phyloP scores from a whole-genome alignment of 2,888 invertebrate species.

The Plebejus anna region DNA sequence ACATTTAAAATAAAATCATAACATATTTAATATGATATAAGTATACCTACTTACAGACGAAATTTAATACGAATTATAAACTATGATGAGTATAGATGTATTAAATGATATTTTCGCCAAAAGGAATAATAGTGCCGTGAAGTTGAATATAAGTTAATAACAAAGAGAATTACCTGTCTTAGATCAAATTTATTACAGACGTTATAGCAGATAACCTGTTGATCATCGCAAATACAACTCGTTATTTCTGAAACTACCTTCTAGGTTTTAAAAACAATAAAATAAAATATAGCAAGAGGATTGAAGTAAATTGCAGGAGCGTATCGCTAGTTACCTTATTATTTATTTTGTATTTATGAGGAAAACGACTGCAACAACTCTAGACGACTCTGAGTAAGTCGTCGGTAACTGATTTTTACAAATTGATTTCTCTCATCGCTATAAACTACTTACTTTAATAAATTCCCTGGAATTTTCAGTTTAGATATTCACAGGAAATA shows the following conservation, averaged over 20 bases:
- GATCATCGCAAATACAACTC: not conserved
- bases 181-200: no score
- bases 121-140: no score
- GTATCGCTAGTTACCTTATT: slow-evolving; percentile 7
- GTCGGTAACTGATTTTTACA: slow-evolving; percentile 10
- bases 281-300: not conserved
- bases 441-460: slow-evolving; percentile 4
- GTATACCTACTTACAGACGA: no score
- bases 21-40: no score
- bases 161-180: no score
- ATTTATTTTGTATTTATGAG: slow-evolving; percentile 9
- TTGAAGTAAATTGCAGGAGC: not conserved
- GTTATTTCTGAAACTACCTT: not conserved
- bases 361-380: slow-evolving; percentile 12
- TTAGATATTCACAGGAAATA: slow-evolving; percentile 18
- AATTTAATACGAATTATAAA: no score
- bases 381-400: not conserved
- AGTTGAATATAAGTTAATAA: no score
- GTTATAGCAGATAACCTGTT: no score
- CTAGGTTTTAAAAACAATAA: not conserved
- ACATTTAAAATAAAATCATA: no score
- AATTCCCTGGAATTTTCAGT: not conserved
- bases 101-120: no score
- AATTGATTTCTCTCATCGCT: slow-evolving; percentile 21
- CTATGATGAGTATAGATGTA: no score